Base-by-base conservation (phyloP, 2,888 invertebrate genomes). In the Ophraella communa region DNA sequence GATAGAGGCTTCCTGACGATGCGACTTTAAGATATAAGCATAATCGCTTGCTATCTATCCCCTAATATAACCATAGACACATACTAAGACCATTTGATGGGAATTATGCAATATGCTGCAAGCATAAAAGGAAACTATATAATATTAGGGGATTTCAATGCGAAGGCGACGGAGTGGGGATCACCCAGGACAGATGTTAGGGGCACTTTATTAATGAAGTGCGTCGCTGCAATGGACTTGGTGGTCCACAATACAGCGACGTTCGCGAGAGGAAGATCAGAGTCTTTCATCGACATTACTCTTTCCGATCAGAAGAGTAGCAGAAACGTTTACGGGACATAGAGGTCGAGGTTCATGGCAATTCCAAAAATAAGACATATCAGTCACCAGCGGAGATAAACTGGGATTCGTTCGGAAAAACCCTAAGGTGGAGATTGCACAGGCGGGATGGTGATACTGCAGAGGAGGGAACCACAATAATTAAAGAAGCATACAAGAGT, bases 101-200 rank as follows among this genome's bases (percentile, higher is more conserved):
- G 2, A 24, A 51, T 51, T 3, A 14, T 51, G 27, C 14, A 51
- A 1, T 51, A 51, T 23, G 27, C 49, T 10, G 27, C 23, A 5
- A 14, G 27, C 2, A 27, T 27, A 7, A 11, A 27, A n/a, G 17
- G 8, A 23, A 24, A 51, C 49, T 51, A 27, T 39, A 3, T 54
- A 5, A 42, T 54, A 4, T 35, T 54, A 8, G 55, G 55, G 1
- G 55, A 55, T 18, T 55, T 55, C n/a, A 55, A 55, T 23, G 42
- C 55, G 7, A 55, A 55, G 14, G n/a, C 11, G 1, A 3, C 42
- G 17, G 17, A 24, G 17, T 55, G 55, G 54, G 42, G 53, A 7
- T 14, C 21, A 21, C 39, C 39, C n/a, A 54, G 2, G 1, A 24
- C n/a, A n/a, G n/a, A n/a, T n/a, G n/a, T n/a, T n/a, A n/a, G n/a